Conservation (phyloP, 1,140 invertebrate genomes). For the Battus philenor region DNA sequence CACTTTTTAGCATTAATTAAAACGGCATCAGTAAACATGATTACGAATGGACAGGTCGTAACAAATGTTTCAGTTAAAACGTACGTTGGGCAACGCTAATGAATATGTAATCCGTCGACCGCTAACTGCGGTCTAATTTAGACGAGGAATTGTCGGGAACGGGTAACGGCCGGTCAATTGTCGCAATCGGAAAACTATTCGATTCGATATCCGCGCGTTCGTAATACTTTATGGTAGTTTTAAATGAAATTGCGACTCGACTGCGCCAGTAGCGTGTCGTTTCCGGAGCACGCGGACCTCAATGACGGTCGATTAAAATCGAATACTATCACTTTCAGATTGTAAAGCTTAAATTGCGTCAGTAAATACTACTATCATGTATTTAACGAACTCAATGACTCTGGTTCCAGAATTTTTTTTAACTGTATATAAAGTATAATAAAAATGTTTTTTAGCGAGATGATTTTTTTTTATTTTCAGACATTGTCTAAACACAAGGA, state of each 20-base stretch:
- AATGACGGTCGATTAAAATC: slow-evolving; percentile 1
- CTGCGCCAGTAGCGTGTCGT: neutral
- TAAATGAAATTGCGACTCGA: neutral
- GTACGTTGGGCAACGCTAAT: slow-evolving; percentile 21
- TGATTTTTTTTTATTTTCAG: too few relatives aligned
- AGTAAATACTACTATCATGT: too few relatives aligned
- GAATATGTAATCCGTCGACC: slow-evolving; percentile 21
- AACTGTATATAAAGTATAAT: too few relatives aligned
- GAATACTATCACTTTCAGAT: too few relatives aligned
- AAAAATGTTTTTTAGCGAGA: too few relatives aligned
- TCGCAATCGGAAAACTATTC: slow-evolving; percentile 11
- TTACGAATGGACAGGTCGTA: slow-evolving; percentile 3
- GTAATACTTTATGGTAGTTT: slow-evolving; percentile 4
- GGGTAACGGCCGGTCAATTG: slow-evolving; percentile 14
- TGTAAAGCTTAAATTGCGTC: too few relatives aligned
- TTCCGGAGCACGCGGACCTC: neutral
- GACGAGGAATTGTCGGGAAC: slow-evolving; percentile 12
- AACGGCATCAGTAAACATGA: slow-evolving; percentile 10
- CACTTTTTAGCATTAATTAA: slow-evolving; percentile 16
- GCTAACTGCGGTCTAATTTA: slow-evolving; percentile 18
- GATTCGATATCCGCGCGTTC: slow-evolving; percentile 6
- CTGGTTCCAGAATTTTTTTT: too few relatives aligned
- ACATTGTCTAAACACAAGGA: too few relatives aligned
- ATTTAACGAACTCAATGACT: too few relatives aligned
- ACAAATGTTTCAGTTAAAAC: slow-evolving; percentile 19